Evolutionary conservation across 2,888 invertebrate genomes (phyloP).

Genomic region (Leuctra nigra): DNA sequence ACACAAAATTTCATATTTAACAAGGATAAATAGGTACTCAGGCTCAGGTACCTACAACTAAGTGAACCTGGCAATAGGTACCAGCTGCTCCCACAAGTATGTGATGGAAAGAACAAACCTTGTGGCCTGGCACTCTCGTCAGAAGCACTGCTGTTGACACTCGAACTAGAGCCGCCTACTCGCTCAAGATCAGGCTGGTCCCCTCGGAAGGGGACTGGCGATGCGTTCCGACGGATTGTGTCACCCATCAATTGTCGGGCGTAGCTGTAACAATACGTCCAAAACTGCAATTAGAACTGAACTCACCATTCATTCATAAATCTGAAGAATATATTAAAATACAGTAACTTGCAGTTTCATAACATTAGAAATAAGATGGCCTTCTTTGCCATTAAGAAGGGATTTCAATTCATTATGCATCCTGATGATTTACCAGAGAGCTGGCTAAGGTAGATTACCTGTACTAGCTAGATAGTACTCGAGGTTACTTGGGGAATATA

Average conservation of each 20-base stretch:
- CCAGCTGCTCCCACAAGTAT: no score
- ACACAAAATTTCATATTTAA: no score
- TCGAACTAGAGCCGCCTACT: slow-evolving; percentile 65
- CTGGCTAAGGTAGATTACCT: no score
- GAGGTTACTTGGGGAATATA: no score
- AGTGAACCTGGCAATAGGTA: no score
- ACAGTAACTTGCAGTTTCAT: not conserved
- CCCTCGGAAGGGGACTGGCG: slow-evolving; percentile 63
- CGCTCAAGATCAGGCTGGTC: slow-evolving; percentile 49
- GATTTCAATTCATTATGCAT: no score
- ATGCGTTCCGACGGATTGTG: slow-evolving; percentile 91
- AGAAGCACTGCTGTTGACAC: slow-evolving; percentile 69
- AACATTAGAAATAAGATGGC: not conserved
- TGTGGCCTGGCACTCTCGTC: slow-evolving; percentile 43
- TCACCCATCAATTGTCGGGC: slow-evolving; percentile 92
- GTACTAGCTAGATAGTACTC: no score
- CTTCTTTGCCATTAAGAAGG: no score
- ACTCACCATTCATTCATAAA: not conserved
- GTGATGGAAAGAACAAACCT: no score
- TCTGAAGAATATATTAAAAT: slow-evolving; percentile 8
- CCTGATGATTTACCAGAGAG: no score
- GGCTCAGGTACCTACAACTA: no score
- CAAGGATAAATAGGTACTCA: no score
- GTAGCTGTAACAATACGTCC: slow-evolving; percentile 50
- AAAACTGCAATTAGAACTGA: not conserved